phyloP scores from a whole-genome alignment of 2,113 vertebrate species.

The Montifringilla adamsi region DNA sequence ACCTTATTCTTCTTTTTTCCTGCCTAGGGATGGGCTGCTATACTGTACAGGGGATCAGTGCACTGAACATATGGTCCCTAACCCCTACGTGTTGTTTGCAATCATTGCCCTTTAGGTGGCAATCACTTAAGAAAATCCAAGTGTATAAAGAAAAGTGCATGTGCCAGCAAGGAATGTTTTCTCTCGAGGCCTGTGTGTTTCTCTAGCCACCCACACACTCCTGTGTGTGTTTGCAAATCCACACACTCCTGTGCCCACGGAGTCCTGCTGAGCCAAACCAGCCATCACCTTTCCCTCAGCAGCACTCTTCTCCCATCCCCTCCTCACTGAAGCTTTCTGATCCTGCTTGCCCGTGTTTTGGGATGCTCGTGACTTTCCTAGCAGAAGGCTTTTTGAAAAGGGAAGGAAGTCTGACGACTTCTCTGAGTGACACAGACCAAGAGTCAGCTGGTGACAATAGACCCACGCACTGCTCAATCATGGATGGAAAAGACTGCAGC shows the following conservation, averaged over 20 bases:
- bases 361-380: background rate
- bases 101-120: background rate
- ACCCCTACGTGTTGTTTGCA: background rate
- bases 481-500: background rate
- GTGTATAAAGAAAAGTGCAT: background rate
- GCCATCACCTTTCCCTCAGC: background rate
- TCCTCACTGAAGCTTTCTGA: background rate
- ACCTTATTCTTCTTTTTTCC: background rate
- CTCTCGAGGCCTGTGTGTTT: background rate
- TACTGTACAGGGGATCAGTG: background rate
- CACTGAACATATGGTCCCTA: background rate
- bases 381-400: background rate
- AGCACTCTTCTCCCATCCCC: rapidly evolving
- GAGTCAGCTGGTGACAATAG: background rate
- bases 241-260: background rate
- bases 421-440: background rate
- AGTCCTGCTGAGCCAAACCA: background rate
- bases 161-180: background rate
- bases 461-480: rapidly evolving
- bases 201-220: background rate
- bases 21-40: background rate
- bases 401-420: background rate
- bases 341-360: background rate
- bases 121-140: background rate
- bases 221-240: background rate